These are phyloP conservation scores for Nycteola revayana DNA, from an alignment of 2,888 invertebrate species.

Conservation along the genomic window DNA sequence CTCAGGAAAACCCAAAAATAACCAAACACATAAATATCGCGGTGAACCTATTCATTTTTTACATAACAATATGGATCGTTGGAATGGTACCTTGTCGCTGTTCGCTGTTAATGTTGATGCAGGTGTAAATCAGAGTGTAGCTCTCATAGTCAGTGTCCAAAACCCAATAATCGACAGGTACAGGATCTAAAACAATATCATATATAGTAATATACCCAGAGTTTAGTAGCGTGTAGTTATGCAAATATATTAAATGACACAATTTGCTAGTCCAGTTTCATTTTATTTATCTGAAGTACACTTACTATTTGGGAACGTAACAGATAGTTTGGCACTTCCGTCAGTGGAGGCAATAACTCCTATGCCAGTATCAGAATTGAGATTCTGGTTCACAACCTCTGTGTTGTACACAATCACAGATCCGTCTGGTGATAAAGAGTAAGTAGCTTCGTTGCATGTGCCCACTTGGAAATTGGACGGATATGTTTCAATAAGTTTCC, in stretches of 20 bases:
- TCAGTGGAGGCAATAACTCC: conserved; percentile 75
- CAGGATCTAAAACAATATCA: neutral
- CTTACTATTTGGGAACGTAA: conserved; percentile 77
- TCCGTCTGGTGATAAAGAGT: conserved; percentile 32
- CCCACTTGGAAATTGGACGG: conserved; percentile 50
- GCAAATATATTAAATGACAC: too few relatives aligned
- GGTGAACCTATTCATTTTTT: too few relatives aligned
- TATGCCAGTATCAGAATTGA: conserved; percentile 43
- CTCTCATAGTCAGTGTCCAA: conserved; percentile 80
- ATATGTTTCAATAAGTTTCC: conserved; percentile 58
- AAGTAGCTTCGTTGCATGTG: conserved; percentile 49
- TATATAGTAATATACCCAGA: too few relatives aligned
- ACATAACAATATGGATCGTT: too few relatives aligned
- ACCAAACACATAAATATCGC: too few relatives aligned
- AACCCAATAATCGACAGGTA: conserved; percentile 1
- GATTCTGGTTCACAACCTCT: conserved; percentile 44
- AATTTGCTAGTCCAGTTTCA: too few relatives aligned
- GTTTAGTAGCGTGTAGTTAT: too few relatives aligned
- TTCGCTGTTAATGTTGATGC: conserved; percentile 63
- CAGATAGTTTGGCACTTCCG: conserved; percentile 80
- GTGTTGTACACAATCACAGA: conserved; percentile 47
- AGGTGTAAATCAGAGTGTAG: conserved; percentile 84
- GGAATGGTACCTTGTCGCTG: conserved; percentile 56
- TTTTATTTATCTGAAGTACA: too few relatives aligned
- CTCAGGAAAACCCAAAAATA: too few relatives aligned